These are phyloP conservation scores for Pollicipes pollicipes DNA, from an alignment of 1,140 invertebrate species.

Conservation along the genomic window DNA sequence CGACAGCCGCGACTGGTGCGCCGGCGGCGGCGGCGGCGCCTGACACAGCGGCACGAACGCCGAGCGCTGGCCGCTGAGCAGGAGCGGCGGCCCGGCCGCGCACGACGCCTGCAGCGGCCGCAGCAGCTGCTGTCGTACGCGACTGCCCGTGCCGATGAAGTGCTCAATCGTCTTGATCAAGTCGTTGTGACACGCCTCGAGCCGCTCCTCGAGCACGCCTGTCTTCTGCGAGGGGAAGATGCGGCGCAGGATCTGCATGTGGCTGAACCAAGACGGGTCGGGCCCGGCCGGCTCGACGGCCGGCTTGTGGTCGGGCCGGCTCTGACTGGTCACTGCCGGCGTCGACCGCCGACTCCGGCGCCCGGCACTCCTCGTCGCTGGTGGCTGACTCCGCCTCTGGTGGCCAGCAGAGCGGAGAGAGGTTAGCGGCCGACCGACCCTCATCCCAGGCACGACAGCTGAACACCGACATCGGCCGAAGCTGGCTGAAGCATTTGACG, in stretches of 20 bases:
- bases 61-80: not conserved
- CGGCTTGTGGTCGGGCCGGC: not conserved
- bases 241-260: constrained; percentile 58
- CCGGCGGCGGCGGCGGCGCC: too few relatives aligned
- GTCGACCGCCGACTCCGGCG: not conserved
- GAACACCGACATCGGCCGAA: too few relatives aligned
- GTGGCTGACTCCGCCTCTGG: not conserved
- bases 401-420: too few relatives aligned
- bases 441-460: too few relatives aligned
- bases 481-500: too few relatives aligned
- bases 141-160: constrained; percentile 24
- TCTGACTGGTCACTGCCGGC: not conserved
- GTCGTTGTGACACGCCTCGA: constrained; percentile 68
- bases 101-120: not conserved
- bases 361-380: not conserved
- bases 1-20: not conserved
- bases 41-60: not conserved
- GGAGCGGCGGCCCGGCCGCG: not conserved
- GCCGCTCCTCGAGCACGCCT: constrained; percentile 65
- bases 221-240: constrained; percentile 69
- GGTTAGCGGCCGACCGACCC: too few relatives aligned
- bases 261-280: not conserved
- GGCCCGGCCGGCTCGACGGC: too few relatives aligned
- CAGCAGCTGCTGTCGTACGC: not conserved
- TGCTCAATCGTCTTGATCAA: constrained; percentile 59